These are phyloP conservation scores for Hycleus phaleratus DNA, from an alignment of 1,140 invertebrate genomes.

Conservation along the genomic window DNA sequence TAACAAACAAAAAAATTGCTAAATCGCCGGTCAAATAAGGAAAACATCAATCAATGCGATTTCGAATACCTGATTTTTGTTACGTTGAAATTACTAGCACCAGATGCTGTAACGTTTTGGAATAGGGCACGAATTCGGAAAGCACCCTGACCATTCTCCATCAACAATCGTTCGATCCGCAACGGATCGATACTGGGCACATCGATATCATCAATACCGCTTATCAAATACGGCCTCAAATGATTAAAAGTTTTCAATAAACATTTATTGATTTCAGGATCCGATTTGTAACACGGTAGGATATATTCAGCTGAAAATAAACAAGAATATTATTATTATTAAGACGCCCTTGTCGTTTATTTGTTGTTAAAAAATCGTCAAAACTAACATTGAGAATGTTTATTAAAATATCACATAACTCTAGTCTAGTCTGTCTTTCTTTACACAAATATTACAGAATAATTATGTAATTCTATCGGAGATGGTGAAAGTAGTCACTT, in stretches of 20 bases:
- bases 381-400: not conserved
- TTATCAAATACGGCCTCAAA: constrained; percentile 57
- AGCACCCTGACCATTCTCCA: constrained; percentile 67
- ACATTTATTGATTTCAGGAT: constrained; percentile 58
- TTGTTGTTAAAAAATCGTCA: not conserved
- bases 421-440: not conserved
- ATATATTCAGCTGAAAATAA: constrained; percentile 62
- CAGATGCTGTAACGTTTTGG: constrained; percentile 60
- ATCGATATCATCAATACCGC: constrained; percentile 59
- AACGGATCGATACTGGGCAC: constrained; percentile 66
- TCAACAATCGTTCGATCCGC: constrained; percentile 56
- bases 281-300: constrained; percentile 55
- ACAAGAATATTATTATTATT: not conserved
- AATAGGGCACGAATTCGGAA: constrained; percentile 62
- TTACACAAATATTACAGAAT: not conserved
- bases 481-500: not conserved
- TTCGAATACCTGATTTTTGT: constrained; percentile 40
- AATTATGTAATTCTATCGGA: not conserved
- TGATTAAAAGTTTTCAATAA: constrained; percentile 63
- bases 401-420: not conserved
- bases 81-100: constrained; percentile 65
- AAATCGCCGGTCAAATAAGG: too few relatives aligned
- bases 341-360: not conserved
- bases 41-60: too few relatives aligned
- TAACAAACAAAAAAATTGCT: too few relatives aligned